These are phyloP conservation scores for Eptesicus fuscus DNA, from an alignment of 2,113 vertebrate genomes.

Conservation along the genomic window DNA sequence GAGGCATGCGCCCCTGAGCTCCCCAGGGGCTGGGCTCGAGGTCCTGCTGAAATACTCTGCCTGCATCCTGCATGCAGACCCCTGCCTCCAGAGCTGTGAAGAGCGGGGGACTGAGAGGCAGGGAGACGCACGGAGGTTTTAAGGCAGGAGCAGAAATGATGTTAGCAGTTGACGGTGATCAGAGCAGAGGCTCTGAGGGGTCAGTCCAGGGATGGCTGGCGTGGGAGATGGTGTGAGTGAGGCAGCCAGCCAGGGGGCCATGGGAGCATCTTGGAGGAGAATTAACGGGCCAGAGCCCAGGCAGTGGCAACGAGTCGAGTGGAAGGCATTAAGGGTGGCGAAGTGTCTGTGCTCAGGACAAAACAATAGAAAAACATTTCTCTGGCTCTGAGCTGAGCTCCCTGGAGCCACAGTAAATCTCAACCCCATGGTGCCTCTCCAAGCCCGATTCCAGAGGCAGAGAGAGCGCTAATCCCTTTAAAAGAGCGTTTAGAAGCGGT, in stretches of 20 bases:
- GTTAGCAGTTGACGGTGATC: rapidly evolving
- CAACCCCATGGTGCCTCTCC: background rate
- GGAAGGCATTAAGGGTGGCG: rapidly evolving
- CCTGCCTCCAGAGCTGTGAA: background rate
- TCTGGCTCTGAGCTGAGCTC: background rate
- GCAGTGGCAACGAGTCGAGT: rapidly evolving
- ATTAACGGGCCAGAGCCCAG: rapidly evolving
- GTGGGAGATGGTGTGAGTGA: background rate
- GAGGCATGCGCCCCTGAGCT: background rate
- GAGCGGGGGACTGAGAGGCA: background rate
- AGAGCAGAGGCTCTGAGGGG: background rate
- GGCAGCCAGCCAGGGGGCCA: background rate
- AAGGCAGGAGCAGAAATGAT: background rate
- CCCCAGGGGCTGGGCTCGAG: background rate
- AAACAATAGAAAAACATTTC: background rate
- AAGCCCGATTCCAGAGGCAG: background rate
- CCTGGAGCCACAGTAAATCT: background rate
- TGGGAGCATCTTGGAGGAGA: too few relatives aligned
- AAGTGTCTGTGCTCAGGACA: background rate
- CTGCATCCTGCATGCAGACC: too few relatives aligned
- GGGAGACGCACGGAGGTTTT: rapidly evolving
- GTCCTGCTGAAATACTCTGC: background rate
- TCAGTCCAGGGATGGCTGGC: background rate
- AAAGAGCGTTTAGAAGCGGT: conserved; percentile 62
- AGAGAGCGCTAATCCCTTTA: conserved; percentile 33